These are phyloP conservation scores for Calonectris borealis DNA, from an alignment of 2,113 vertebrate genomes.

Conservation along the genomic window DNA sequence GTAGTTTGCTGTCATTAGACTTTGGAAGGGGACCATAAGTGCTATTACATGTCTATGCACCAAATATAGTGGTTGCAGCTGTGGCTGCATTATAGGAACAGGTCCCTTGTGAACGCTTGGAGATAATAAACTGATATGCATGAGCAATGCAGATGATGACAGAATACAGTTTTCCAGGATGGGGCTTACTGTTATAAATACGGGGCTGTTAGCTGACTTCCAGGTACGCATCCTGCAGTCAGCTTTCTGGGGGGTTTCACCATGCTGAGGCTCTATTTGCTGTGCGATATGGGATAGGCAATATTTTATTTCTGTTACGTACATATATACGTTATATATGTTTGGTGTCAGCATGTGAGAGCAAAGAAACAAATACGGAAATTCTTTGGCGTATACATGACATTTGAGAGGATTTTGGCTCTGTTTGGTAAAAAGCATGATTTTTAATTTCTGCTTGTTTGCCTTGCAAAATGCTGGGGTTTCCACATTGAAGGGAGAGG, in stretches of 20 bases:
- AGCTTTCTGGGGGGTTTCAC: background rate
- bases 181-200: background rate
- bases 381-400: background rate
- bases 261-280: background rate
- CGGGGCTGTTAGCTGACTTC: background rate
- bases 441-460: background rate
- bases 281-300: fast-evolving
- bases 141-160: background rate
- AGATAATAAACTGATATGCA: background rate
- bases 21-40: background rate
- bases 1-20: background rate
- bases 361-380: background rate
- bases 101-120: background rate
- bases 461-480: background rate
- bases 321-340: too few species aligned
- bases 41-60: background rate
- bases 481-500: background rate
- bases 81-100: background rate
- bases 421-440: background rate
- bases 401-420: background rate
- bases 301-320: background rate
- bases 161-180: background rate
- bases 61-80: background rate
- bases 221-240: background rate
- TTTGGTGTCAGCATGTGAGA: background rate